phyloP scores from a whole-genome alignment of 2,113 vertebrate genomes.

The Boleophthalmus pectinirostris region DNA sequence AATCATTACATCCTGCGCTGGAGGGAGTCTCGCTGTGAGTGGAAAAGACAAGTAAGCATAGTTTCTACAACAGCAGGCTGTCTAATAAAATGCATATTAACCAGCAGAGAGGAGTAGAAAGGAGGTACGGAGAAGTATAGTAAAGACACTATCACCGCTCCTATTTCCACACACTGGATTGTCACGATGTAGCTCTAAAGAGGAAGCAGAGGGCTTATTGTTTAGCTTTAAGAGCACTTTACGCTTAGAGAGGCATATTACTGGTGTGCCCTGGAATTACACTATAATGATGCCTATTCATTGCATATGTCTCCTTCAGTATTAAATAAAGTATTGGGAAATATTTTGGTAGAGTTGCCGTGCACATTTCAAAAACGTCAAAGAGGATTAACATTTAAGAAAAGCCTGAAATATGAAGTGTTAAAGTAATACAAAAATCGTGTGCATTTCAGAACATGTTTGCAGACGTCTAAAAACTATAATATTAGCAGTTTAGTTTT shows the following conservation, averaged over 20 bases:
- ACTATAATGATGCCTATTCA: conserved; percentile 48
- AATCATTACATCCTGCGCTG: conserved; percentile 44
- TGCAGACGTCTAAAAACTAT: too few relatives aligned
- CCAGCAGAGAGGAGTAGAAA: conserved; percentile 30
- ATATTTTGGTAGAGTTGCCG: not conserved
- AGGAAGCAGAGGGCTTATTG: conserved; percentile 42
- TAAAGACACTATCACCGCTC: conserved; percentile 40
- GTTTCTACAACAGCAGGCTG: conserved; percentile 32
- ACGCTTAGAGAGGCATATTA: conserved; percentile 32
- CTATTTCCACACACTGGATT: conserved; percentile 34
- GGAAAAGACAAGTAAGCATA: conserved; percentile 29
- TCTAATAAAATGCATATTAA: conserved; percentile 67
- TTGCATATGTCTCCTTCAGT: conserved; percentile 40
- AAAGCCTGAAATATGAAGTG: too few relatives aligned
- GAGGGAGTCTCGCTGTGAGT: conserved; percentile 33
- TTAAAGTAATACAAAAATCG: too few relatives aligned
- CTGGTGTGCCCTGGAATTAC: conserved; percentile 54
- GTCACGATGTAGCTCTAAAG: conserved; percentile 43
- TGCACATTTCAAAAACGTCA: too few relatives aligned
- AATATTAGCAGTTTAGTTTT: too few relatives aligned
- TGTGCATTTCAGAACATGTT: too few relatives aligned
- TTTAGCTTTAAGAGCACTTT: conserved; percentile 52
- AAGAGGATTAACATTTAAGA: too few relatives aligned
- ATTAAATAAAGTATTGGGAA: conserved; percentile 10
- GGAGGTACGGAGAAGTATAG: conserved; percentile 4